Evolutionary conservation across 2,113 vertebrate genomes (phyloP).

Genomic region (Gnathonemus longibarbis): DNA sequence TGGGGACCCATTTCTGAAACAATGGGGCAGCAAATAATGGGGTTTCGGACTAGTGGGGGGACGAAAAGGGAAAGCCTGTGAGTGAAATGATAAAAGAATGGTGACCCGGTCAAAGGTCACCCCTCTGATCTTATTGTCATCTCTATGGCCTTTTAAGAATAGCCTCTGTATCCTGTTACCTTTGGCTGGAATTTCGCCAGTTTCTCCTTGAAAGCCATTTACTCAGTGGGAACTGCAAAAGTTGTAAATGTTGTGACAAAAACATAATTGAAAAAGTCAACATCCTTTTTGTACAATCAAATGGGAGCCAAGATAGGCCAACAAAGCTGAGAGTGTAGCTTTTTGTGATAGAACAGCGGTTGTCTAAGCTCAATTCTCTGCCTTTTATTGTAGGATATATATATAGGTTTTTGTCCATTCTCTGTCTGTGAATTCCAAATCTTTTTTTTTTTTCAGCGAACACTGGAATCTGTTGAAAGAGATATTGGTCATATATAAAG

Average conservation of each 20-base stretch:
- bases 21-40: slow-evolving; percentile 67
- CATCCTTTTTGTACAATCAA: slow-evolving; percentile 34
- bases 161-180: slow-evolving; percentile 69
- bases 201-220: slow-evolving; percentile 43
- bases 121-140: slow-evolving; percentile 71
- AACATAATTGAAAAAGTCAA: slow-evolving; percentile 41
- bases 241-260: slow-evolving; percentile 47
- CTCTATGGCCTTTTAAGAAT: slow-evolving; percentile 54
- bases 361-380: slow-evolving; percentile 2
- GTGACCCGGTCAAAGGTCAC: slow-evolving; percentile 69
- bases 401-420: slow-evolving; percentile 17
- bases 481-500: slow-evolving; percentile 1
- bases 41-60: slow-evolving; percentile 48
- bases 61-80: slow-evolving; percentile 53
- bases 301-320: slow-evolving; percentile 19
- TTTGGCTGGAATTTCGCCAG: slow-evolving; percentile 57
- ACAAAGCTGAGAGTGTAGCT: slow-evolving; percentile 18
- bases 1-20: slow-evolving; percentile 59
- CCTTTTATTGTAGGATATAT: slow-evolving; percentile 12
- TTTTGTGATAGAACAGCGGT: slow-evolving; percentile 19
- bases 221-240: slow-evolving; percentile 44
- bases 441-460: background rate
- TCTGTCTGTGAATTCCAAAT: slow-evolving; percentile 12
- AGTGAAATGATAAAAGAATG: slow-evolving; percentile 59
- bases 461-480: background rate